Evolutionary conservation across 2,888 invertebrate genomes (phyloP).

Genomic region (Andrena dorsata): DNA sequence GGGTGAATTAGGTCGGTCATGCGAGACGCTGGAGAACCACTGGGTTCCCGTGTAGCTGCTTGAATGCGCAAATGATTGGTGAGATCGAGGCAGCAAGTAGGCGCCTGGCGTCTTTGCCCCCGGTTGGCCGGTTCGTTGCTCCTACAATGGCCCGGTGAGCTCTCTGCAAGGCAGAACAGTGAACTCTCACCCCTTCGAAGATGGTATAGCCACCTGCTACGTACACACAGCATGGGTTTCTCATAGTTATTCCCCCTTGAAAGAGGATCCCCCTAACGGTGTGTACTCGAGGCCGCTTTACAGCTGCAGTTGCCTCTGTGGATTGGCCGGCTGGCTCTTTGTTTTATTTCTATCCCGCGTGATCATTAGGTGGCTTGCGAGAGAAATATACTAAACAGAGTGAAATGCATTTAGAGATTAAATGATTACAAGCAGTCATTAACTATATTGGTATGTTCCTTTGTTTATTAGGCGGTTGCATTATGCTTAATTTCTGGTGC

Average conservation of each 20-base stretch:
- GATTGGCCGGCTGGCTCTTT: slow-evolving; percentile 9
- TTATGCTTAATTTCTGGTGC: too few relatives aligned
- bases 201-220: slow-evolving; percentile 60
- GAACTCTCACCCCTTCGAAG: slow-evolving; percentile 53
- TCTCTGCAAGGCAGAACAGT: slow-evolving; percentile 54
- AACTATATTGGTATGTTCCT: too few relatives aligned
- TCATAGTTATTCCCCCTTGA: slow-evolving; percentile 31
- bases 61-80: slow-evolving; percentile 74
- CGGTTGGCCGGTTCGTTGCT: slow-evolving; percentile 73
- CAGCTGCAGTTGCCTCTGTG: slow-evolving; percentile 9
- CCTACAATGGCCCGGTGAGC: slow-evolving; percentile 67
- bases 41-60: slow-evolving; percentile 66
- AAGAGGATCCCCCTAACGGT: slow-evolving; percentile 18
- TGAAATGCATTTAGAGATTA: too few relatives aligned
- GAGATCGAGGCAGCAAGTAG: slow-evolving; percentile 72
- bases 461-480: too few relatives aligned
- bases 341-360: not conserved
- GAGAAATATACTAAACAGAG: too few relatives aligned
- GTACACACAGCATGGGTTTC: slow-evolving; percentile 24
- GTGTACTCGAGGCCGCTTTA: not conserved
- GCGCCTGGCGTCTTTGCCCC: slow-evolving; percentile 70
- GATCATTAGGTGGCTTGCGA: too few relatives aligned
- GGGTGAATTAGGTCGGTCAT: slow-evolving; percentile 70
- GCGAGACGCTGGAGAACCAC: slow-evolving; percentile 71
- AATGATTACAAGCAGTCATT: too few relatives aligned